Evolutionary conservation across 2,888 invertebrate genomes (phyloP).

Genomic region (Ormia ochracea): DNA sequence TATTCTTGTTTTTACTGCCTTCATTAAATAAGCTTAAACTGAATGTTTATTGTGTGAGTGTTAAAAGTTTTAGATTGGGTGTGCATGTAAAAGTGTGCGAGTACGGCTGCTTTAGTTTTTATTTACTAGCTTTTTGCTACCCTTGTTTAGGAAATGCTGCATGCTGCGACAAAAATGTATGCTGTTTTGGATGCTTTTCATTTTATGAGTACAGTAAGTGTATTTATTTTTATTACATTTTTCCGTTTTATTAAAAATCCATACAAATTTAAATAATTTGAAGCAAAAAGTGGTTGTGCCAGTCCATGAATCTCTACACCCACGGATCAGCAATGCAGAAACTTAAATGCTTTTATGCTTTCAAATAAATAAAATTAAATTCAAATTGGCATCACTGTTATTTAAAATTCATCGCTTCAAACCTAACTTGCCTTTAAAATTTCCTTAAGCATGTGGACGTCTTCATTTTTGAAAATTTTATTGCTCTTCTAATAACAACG

Average conservation of each 20-base stretch:
- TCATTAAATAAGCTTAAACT: constrained; percentile 48
- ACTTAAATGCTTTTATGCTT: neutral
- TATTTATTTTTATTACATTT: neutral
- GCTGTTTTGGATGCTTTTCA: neutral
- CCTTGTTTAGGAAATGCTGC: constrained; percentile 54
- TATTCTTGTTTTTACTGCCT: constrained; percentile 55
- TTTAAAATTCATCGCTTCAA: neutral
- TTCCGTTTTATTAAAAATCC: constrained; percentile 13
- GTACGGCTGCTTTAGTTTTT: constrained; percentile 16
- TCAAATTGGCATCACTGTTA: neutral
- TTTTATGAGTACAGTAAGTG: constrained; percentile 11
- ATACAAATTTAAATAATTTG: constrained; percentile 10
- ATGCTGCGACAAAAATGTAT: constrained; percentile 60
- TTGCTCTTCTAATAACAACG: constrained; percentile 18
- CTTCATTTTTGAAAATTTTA: neutral
- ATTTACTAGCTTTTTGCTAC: constrained; percentile 6
- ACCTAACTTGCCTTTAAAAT: neutral
- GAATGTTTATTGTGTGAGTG: neutral
- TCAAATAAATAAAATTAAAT: neutral
- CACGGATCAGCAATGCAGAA: neutral
- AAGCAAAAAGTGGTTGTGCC: neutral
- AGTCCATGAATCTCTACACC: neutral
- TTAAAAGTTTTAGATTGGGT: neutral
- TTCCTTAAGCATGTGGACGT: neutral
- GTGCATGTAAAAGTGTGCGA: neutral